Base-by-base conservation (phyloP, 2,797 vertebrate species). In the Heliangelus exortis region DNA sequence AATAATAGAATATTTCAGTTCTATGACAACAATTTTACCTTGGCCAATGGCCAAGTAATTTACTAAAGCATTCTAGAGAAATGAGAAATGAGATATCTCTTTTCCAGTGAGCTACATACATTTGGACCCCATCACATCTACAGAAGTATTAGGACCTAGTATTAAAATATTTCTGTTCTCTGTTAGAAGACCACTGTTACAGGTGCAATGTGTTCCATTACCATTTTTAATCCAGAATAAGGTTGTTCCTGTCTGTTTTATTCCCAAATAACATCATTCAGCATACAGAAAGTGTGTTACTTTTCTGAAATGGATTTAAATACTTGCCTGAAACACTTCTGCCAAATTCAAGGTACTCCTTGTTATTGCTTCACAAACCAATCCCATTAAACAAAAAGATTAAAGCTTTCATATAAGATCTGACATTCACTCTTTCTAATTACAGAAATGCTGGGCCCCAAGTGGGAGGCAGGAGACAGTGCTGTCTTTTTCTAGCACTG, bases 241-340 rank as follows among this genome's bases (percentile, higher is more conserved):
- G 6, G 45, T 39, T 75, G 50, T 47, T 47, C 29, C 17, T 87
- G 7, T 28, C 21, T 66, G 10, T 10, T 55, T 85, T 80, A 33
- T 59, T 89, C 48, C 17, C 36, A 73, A 79, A 15, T 5, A 83
- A 31, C n/a, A 41, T 69, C 36, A 50, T 84, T 48, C 33, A 65
- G 54, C 50, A 84, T 16, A 12, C 45, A 79, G 8, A 41, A 53
- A 25, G 15, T 22, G 10, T 5, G 6, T n/a, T n/a, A 22, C 26
- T 50, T 62, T 78, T 51, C 50, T 57, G 16, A 85, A 76, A 51
- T 43, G 10, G 28, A 58, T 73, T 66, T 50, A 76, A 88, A 81
- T 54, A 36, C 1, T 0, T 36, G 43, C 12, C 28, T 78, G 58
- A 77, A 85, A 21, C 0, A 0, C 5, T 39, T 10, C 23, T 74